phyloP scores from a whole-genome alignment of 2,797 vertebrate genomes.

The Artibeus jamaicensis region DNA sequence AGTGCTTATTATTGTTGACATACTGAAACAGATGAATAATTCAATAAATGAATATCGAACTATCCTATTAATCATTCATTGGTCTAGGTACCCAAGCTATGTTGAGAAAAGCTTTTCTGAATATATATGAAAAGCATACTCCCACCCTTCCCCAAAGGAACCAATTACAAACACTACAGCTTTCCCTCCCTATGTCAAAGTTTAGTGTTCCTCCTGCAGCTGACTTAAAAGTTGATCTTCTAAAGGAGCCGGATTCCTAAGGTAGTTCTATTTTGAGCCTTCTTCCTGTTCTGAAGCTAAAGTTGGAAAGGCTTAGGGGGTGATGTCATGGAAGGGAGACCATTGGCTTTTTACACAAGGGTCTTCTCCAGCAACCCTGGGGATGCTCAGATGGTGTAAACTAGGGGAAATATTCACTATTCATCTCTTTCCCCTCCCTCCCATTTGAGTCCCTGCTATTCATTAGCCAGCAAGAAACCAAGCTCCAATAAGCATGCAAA shows the following conservation, averaged over 20 bases:
- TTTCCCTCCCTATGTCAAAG: not conserved
- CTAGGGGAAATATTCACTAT: not conserved
- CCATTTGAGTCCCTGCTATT: conserved; percentile 29
- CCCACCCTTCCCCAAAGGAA: not conserved
- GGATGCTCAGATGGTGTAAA: not conserved
- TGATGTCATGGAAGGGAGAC: conserved; percentile 54
- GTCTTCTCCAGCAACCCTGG: conserved; percentile 29
- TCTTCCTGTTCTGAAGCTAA: conserved; percentile 74
- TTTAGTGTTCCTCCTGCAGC: conserved; percentile 3
- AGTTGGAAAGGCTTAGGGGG: conserved; percentile 65
- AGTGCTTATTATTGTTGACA: conserved; percentile 37
- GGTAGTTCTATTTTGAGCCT: conserved; percentile 71
- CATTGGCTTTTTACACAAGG: conserved; percentile 38
- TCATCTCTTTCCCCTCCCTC: not conserved
- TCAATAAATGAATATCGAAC: conserved; percentile 28
- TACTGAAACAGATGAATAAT: conserved; percentile 44
- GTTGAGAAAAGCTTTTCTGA: conserved; percentile 11
- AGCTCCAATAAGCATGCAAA: conserved; percentile 1
- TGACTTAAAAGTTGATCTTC: conserved; percentile 59
- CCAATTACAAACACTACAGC: not conserved
- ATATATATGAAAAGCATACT: not conserved
- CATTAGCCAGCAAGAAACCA: conserved; percentile 36
- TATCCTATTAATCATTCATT: conserved; percentile 40
- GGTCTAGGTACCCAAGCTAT: not conserved
- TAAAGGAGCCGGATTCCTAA: conserved; percentile 62